Evolutionary conservation across 2,113 vertebrate genomes (phyloP).

Genomic region (Anolis sagrei): DNA sequence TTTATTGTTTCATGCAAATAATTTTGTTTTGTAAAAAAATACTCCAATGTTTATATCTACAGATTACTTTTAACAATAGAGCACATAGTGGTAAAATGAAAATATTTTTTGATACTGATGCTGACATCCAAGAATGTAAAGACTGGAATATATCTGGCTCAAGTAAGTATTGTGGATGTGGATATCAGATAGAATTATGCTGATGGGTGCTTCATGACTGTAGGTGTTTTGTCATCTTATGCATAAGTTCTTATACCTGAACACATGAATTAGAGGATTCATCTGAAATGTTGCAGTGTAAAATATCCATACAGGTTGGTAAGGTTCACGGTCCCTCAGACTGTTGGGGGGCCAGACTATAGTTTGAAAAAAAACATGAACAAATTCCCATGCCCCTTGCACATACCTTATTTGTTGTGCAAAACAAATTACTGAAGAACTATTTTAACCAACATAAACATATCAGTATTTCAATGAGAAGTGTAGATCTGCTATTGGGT

Average conservation of each 20-base stretch:
- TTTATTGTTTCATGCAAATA: background rate
- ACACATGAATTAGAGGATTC: too few species aligned
- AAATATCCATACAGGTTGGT: too few species aligned
- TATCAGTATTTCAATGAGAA: too few species aligned
- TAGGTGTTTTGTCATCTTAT: background rate
- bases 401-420: too few species aligned
- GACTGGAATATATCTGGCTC: slow-evolving; percentile 89
- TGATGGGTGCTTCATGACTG: background rate
- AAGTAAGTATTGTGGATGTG: slow-evolving; percentile 73
- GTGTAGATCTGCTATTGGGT: too few species aligned
- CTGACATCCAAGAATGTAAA: slow-evolving; percentile 84
- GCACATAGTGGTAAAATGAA: slow-evolving; percentile 95
- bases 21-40: background rate
- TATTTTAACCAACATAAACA: too few species aligned
- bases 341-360: too few species aligned
- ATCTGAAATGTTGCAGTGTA: too few species aligned
- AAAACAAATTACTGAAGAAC: too few species aligned
- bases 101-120: slow-evolving; percentile 88
- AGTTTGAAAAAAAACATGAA: too few species aligned
- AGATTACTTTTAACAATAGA: slow-evolving; percentile 93
- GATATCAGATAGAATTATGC: background rate
- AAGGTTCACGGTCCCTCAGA: too few species aligned
- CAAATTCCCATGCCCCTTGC: too few species aligned
- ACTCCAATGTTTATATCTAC: slow-evolving; percentile 52
- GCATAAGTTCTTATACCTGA: background rate